Evolutionary conservation across 2,113 vertebrate species (phyloP), one percentile per base, ranked within the genome.

Genomic region (Elephas maximus): DNA sequence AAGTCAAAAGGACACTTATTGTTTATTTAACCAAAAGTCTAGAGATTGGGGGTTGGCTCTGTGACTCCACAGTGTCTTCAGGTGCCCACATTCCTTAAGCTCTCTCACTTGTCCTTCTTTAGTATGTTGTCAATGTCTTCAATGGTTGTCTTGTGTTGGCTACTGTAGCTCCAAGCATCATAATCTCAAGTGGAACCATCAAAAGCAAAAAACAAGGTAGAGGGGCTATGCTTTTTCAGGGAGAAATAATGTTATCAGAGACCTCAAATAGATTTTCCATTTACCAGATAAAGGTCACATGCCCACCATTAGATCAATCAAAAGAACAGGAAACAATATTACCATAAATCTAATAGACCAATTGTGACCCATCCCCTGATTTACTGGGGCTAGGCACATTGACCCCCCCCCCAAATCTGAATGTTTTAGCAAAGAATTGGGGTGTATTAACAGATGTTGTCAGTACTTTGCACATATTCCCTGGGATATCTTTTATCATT

Each of bases 301-400:
- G 23, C 26, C 78, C 57, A 92, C 33, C 78, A 7, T 78, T 33
- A 67, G 10, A 83, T 91, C 62, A 93, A 9, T 41, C 44, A 73
- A 94, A 94, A 44, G 33, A 11, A 67, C 78, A 48, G 71, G 41
- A 84, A 74, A 63, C n/a, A 83, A 28, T 76, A 91, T 73, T 88
- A 24, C n/a, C 37, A 62, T 51, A 63, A 89, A 87, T 53, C 33
- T 14, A 82, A 88, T 17, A 81, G 53, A 79, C 37, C 21, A 67
- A 30, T 60, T 71, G 60, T 90, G 33, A 65, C 57, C 51, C 20
- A 73, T n/a, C 14, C 23, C 17, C 44, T 88, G 21, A 90, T 94
- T 63, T 60, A n/a, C 41, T 92, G 41, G 45, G 12, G 1, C 15
- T 92, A 7, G 23, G 24, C 57, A 83, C 41, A 17, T 44, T 78